Evolutionary conservation across 1,140 invertebrate species (phyloP), one percentile per base, ranked within the genome.

Genomic region (Geopemphigus sp.): DNA sequence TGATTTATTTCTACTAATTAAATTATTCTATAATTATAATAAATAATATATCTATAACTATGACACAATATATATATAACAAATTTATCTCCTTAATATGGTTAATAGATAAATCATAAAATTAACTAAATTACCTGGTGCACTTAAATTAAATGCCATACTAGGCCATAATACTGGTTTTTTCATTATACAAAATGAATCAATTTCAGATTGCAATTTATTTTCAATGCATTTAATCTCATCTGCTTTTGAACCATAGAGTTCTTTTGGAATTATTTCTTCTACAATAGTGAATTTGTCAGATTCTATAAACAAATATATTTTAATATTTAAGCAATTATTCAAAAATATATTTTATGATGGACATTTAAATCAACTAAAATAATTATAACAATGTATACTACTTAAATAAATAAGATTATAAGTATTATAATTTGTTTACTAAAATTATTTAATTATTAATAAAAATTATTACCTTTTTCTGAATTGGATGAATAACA

Each of bases 81-180:
- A 8, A 39, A 39, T 39, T 39, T 39, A 39, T 14, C 14, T 8
- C 47, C 1, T 50, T 12, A 29, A 29, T 29, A 29, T n/a, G 19
- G 2, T 17, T 29, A 63, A 63, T 19, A 0, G 17, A 32, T 47
- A 17, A 50, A 14, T 6, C 24, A 32, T 68, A 17, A 50, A 39
- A 17, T 50, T 70, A 53, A 26, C 24, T 26, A 53, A 72, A 11
- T 29, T 32, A 78, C 74, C 74, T 47, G 74, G 74, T n/a, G 61
- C 54, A 78, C 24, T 61, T 47, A 47, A 63, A 14, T 78, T 78
- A 8, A 78, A 78, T 63, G 74, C 74, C 57, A 78, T 78, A 47
- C 74, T 39, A 26, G 74, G 74, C 74, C 74, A 78, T 78, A 78
- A 50, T 17, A 78, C 57, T 47, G 74, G 74, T 50, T 78, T 78